A percentile compares a stretch with the other conserved stretches of the same genome.
These are phyloP conservation scores for Carcinoscorpius rotundicauda DNA, from an alignment of 1,140 invertebrate genomes.

Conservation along the genomic window DNA sequence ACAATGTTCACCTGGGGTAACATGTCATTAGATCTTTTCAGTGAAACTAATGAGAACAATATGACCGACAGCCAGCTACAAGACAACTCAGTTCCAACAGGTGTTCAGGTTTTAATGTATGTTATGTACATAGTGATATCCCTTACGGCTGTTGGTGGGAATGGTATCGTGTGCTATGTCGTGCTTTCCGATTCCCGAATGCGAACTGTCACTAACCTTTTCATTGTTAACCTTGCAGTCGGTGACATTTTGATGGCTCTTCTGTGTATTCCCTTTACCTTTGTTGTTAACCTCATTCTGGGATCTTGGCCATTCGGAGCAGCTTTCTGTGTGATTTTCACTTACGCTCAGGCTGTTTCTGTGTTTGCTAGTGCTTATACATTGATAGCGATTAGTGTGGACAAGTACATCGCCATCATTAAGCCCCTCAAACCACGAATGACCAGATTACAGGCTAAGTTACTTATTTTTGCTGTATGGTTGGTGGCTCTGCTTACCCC, in stretches of 20 bases:
- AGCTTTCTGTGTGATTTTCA: slow-evolving; percentile 59
- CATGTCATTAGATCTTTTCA: no score
- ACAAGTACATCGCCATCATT: slow-evolving; percentile 76
- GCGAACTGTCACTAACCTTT: slow-evolving; percentile 77
- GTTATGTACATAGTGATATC: slow-evolving; percentile 60
- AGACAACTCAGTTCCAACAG: slow-evolving; percentile 8
- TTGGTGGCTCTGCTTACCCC: slow-evolving; percentile 59
- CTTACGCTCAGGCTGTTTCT: slow-evolving; percentile 43
- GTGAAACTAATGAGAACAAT: no score
- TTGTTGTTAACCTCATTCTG: slow-evolving; percentile 55
- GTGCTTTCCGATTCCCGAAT: slow-evolving; percentile 61
- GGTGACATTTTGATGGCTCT: slow-evolving; percentile 73
- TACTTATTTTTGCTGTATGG: slow-evolving; percentile 63
- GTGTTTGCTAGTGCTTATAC: slow-evolving; percentile 63
- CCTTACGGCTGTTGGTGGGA: slow-evolving; percentile 57
- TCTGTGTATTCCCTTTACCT: slow-evolving; percentile 76
- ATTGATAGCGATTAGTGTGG: slow-evolving; percentile 67
- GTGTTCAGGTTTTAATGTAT: slow-evolving; percentile 41
- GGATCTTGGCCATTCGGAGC: slow-evolving; percentile 72
- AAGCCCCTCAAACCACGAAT: slow-evolving; percentile 68
- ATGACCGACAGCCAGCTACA: no score
- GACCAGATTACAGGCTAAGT: slow-evolving; percentile 52
- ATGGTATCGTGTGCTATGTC: slow-evolving; percentile 67
- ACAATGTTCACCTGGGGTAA: no score
- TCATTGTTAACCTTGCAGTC: slow-evolving; percentile 58